Conservation (phyloP, 2,797 vertebrate species). For the Ctenosaura bakeri region DNA sequence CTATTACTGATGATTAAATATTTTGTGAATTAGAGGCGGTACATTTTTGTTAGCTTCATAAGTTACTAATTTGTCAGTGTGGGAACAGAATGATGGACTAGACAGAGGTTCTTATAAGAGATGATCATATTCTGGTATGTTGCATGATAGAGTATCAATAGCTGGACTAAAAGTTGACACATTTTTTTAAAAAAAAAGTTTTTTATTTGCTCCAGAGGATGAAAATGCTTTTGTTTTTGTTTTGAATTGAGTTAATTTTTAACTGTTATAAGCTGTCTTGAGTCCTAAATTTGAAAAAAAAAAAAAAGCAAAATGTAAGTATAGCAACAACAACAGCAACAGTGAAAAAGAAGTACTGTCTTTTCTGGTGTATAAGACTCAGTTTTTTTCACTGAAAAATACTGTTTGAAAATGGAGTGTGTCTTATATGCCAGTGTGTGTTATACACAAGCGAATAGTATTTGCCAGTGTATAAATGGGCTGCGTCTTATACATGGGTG, state of each 20-base stretch:
- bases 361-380: too few relatives aligned
- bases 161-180: not conserved
- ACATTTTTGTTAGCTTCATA: not conserved
- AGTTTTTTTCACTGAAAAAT: too few relatives aligned
- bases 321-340: too few relatives aligned
- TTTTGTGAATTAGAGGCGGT: not conserved
- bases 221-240: not conserved
- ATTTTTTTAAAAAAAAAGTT: not conserved
- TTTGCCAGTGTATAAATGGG: too few relatives aligned
- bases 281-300: too few relatives aligned
- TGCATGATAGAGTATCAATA: not conserved
- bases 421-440: too few relatives aligned
- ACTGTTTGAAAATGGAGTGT: too few relatives aligned
- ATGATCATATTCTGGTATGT: not conserved
- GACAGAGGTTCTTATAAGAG: not conserved
- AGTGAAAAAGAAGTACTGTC: too few relatives aligned
- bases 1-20: not conserved
- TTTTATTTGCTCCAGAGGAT: not conserved
- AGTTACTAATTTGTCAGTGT: not conserved
- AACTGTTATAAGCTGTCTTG: not conserved
- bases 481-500: too few relatives aligned
- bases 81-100: not conserved
- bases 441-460: too few relatives aligned
- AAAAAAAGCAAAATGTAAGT: too few relatives aligned
- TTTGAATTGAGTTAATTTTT: too few relatives aligned